Conservation (phyloP, 2,113 vertebrate genomes). For the Naja naja region DNA sequence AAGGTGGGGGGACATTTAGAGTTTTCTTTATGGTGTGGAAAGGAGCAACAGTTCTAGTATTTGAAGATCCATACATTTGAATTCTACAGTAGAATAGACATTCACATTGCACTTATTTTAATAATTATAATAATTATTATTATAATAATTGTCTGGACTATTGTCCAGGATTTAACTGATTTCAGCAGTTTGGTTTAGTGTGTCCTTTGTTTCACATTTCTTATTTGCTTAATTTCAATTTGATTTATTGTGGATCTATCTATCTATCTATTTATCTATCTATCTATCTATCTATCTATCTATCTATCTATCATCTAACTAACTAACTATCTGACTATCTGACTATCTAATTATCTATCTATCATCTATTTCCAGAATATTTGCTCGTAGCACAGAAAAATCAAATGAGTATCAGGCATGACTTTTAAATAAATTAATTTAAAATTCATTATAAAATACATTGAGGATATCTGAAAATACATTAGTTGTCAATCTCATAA, state of each 20-base stretch:
- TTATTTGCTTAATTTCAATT: conserved; percentile 1
- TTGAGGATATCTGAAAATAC: neutral
- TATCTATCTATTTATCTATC: no score
- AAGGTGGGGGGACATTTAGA: neutral
- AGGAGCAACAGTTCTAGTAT: neutral
- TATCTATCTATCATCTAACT: no score
- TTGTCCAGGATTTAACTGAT: conserved; percentile 42
- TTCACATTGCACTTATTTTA: conserved; percentile 17
- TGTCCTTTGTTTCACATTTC: neutral
- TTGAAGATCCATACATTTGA: neutral
- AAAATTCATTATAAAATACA: conserved; percentile 48
- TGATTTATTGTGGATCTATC: neutral
- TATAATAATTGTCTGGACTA: conserved; percentile 39
- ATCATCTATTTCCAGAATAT: neutral
- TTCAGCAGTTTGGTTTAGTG: conserved; percentile 10
- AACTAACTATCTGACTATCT: no score
- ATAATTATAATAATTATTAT: neutral
- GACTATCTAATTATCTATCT: no score
- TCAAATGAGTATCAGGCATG: conserved; percentile 33
- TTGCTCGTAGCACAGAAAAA: neutral
- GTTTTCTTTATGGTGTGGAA: neutral
- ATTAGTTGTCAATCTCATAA: conserved; percentile 48
- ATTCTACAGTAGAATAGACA: neutral
- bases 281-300: no score
- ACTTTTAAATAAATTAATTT: conserved; percentile 48